Evolutionary conservation across 1,140 invertebrate species (phyloP).

Genomic region (Ganaspis sp.): DNA sequence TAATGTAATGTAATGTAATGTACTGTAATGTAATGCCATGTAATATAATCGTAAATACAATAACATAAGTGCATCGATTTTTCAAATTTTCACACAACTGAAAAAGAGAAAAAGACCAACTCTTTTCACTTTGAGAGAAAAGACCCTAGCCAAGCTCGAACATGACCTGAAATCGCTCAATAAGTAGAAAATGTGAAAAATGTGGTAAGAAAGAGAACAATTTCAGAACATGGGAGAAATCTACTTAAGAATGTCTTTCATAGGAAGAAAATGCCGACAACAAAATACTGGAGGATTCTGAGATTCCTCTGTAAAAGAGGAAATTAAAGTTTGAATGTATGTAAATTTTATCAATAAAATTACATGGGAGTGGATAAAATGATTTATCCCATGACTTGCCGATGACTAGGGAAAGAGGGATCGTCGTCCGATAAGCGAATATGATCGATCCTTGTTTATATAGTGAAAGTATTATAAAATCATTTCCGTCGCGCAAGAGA

Average conservation of each 20-base stretch:
- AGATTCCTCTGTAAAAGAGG: background rate
- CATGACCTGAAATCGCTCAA: background rate
- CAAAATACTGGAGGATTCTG: constrained; percentile 3
- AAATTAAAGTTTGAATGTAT: background rate
- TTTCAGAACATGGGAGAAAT: background rate
- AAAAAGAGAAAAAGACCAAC: too few relatives aligned
- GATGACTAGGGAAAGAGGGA: constrained; percentile 15
- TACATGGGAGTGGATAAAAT: constrained; percentile 19
- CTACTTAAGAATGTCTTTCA: constrained; percentile 1
- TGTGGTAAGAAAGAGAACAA: background rate
- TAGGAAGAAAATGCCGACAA: background rate
- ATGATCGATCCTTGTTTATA: constrained; percentile 2
- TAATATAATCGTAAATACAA: too few relatives aligned
- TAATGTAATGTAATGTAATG: too few relatives aligned
- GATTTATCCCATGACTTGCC: constrained; percentile 9
- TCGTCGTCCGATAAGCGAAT: constrained; percentile 6
- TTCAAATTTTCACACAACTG: too few relatives aligned
- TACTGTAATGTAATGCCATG: too few relatives aligned
- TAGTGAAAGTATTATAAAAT: constrained; percentile 25
- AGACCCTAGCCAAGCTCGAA: too few relatives aligned
- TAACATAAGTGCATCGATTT: too few relatives aligned
- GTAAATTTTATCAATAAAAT: constrained; percentile 29
- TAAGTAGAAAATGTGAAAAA: background rate
- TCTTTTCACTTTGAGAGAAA: too few relatives aligned
- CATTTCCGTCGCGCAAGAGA: constrained; percentile 14